phyloP scores from a whole-genome alignment of 2,797 vertebrate genomes.

The Graptemys geographica region DNA sequence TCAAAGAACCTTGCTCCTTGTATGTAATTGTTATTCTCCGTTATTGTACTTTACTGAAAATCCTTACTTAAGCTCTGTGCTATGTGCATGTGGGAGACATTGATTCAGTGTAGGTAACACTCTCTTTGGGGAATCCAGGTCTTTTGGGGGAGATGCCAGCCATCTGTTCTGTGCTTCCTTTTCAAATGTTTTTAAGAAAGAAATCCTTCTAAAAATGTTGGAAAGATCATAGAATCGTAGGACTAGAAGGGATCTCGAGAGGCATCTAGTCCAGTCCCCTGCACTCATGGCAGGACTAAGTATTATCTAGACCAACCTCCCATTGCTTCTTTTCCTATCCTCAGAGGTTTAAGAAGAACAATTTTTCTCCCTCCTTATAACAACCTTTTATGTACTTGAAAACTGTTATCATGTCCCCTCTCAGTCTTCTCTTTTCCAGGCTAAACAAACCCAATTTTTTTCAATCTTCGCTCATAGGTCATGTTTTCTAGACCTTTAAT shows the following conservation, averaged over 20 bases:
- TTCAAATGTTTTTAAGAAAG: background rate
- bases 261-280: background rate
- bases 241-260: background rate
- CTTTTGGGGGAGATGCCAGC: background rate
- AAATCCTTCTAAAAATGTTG: background rate
- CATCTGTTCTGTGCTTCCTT: background rate
- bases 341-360: no score
- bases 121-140: background rate
- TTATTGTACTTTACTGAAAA: background rate
- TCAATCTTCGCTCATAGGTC: no score
- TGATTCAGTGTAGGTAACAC: background rate
- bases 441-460: no score
- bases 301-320: background rate
- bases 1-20: background rate
- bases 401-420: no score
- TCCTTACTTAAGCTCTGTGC: background rate
- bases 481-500: no score
- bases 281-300: background rate
- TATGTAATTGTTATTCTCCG: conserved; percentile 26
- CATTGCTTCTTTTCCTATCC: no score
- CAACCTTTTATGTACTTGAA: no score
- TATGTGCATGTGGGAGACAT: background rate
- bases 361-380: no score
- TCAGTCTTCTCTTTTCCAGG: no score
- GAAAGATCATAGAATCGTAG: background rate